Evolutionary conservation across 53 echinoderm and acorn worm genomes (phyloP).

Genomic region (Luidia sarsii): DNA sequence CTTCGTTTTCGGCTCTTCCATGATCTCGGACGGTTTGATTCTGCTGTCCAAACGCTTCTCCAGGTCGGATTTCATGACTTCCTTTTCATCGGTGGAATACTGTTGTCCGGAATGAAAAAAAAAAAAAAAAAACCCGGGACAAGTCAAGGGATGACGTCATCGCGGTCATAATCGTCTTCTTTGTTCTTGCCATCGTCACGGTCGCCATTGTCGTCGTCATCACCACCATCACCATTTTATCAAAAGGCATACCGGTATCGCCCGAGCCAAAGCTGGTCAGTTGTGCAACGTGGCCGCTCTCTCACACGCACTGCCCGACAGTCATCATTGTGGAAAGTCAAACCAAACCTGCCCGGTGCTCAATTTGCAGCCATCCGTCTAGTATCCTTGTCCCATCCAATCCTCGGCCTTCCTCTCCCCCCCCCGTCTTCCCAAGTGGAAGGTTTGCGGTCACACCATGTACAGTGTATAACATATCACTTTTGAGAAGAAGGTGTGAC

Average conservation of each 20-base stretch:
- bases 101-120: slow-evolving; percentile 1
- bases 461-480: too few species aligned
- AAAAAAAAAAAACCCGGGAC: too few species aligned
- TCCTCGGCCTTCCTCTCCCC: too few species aligned
- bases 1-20: slow-evolving; percentile 62
- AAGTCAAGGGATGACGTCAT: background rate
- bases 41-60: background rate
- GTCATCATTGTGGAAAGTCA: too few species aligned
- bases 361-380: too few species aligned
- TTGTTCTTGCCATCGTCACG: background rate
- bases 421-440: too few species aligned
- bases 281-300: background rate
- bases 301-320: too few species aligned
- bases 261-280: background rate
- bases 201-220: background rate
- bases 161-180: background rate
- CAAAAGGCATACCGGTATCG: background rate
- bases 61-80: slow-evolving; percentile 66
- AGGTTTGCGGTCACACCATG: too few species aligned
- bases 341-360: too few species aligned
- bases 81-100: slow-evolving; percentile 77
- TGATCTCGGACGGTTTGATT: slow-evolving; percentile 4
- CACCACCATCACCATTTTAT: background rate
- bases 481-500: too few species aligned
- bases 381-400: too few species aligned